Conservation (phyloP, 2,113 vertebrate species). For the Litocranius walleri region DNA sequence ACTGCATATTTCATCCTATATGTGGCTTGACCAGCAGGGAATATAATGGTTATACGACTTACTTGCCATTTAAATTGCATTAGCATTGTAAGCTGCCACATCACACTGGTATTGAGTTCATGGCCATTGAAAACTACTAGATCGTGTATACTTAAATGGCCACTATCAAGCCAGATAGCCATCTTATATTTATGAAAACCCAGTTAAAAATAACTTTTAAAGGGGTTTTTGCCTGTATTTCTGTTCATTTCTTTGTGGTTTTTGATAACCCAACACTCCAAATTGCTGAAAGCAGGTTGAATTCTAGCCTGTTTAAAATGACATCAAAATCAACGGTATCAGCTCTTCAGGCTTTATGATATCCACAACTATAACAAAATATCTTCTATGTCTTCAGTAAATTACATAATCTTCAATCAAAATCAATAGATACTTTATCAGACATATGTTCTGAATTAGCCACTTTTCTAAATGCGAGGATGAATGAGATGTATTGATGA, state of each 20-base stretch:
- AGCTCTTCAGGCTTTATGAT: not conserved
- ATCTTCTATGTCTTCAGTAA: not conserved
- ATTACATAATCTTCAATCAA: not conserved
- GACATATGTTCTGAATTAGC: not conserved
- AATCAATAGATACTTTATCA: not conserved
- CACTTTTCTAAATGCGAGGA: not conserved
- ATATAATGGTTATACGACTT: not conserved
- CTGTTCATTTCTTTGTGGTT: not conserved
- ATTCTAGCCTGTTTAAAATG: not conserved
- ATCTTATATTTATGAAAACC: not conserved
- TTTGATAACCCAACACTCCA: not conserved
- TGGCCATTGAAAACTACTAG: not conserved
- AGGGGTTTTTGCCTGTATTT: not conserved
- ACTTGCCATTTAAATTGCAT: not conserved
- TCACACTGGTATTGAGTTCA: not conserved
- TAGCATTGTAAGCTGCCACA: not conserved
- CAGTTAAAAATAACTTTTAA: not conserved
- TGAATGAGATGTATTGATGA: not conserved
- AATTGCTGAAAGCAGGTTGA: not conserved
- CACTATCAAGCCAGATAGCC: not conserved
- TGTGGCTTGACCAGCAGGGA: not conserved
- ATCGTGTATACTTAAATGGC: not conserved
- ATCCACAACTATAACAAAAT: not conserved
- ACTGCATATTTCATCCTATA: not conserved
- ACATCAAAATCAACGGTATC: not conserved